phyloP scores from a whole-genome alignment of 2,797 vertebrate genomes.

The Crypturellus tataupa region DNA sequence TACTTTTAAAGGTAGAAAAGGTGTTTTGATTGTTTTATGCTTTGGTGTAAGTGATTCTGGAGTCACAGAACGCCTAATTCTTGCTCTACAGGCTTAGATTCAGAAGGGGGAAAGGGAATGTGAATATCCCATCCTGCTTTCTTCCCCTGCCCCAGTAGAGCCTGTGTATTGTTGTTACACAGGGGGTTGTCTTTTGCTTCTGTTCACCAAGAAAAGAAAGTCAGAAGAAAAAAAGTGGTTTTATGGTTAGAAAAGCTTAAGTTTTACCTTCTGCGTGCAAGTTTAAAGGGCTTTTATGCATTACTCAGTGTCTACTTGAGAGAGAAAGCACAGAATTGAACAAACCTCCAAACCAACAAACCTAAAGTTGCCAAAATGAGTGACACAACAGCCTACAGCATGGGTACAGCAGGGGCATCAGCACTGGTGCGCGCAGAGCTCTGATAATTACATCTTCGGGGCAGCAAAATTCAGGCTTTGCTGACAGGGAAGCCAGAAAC shows the following conservation, averaged over 20 bases:
- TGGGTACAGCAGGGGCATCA: background rate
- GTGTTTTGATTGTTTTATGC: background rate
- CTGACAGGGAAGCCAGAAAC: background rate
- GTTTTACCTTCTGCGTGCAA: constrained; percentile 14
- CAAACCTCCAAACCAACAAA: background rate
- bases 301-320: background rate
- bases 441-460: background rate
- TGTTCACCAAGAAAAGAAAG: background rate
- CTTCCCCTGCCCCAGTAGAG: background rate
- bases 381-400: accelerated
- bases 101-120: background rate
- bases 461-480: background rate
- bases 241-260: constrained; percentile 15
- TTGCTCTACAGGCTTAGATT: background rate
- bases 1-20: background rate
- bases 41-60: background rate
- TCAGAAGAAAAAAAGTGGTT: constrained; percentile 10
- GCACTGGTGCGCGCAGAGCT: background rate
- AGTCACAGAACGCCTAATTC: background rate
- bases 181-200: background rate
- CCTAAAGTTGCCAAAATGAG: background rate
- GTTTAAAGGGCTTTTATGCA: background rate
- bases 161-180: background rate
- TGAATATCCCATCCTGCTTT: background rate
- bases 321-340: background rate